Evolutionary conservation across 2,113 vertebrate species (phyloP).

Genomic region (Hippocampus barbouri): DNA sequence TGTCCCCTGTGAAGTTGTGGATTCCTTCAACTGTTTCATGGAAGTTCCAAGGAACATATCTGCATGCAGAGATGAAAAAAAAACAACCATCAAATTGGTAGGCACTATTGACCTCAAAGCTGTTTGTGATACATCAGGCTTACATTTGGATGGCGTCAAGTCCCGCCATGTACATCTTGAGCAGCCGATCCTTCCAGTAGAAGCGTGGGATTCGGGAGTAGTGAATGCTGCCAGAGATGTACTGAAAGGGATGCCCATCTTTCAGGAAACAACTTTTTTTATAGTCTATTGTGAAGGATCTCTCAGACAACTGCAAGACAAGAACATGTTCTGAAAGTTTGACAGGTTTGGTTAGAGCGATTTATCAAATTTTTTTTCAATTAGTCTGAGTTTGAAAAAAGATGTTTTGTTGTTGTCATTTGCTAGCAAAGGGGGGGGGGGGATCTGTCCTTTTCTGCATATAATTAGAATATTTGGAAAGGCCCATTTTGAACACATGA

Average conservation of each 20-base stretch:
- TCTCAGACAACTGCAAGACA: slow-evolving; percentile 52
- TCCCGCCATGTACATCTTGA: slow-evolving; percentile 90
- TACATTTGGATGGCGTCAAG: slow-evolving; percentile 89
- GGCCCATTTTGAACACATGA: background rate
- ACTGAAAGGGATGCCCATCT: slow-evolving; percentile 84
- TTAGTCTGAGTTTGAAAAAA: background rate
- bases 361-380: background rate
- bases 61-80: slow-evolving; percentile 44
- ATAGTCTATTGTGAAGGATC: slow-evolving; percentile 83
- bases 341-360: background rate
- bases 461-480: too few relatives aligned
- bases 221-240: slow-evolving; percentile 90
- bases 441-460: too few relatives aligned
- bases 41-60: slow-evolving; percentile 96
- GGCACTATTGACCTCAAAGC: background rate
- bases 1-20: slow-evolving; percentile 81
- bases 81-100: background rate
- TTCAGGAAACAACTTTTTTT: slow-evolving; percentile 79
- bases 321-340: background rate
- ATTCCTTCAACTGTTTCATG: slow-evolving; percentile 81
- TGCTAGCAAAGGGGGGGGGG: too few relatives aligned
- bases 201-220: slow-evolving; percentile 83
- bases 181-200: slow-evolving; percentile 89
- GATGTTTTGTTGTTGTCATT: too few relatives aligned
- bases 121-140: slow-evolving; percentile 42